Evolutionary conservation across 2,113 vertebrate genomes (phyloP), one percentile per base, ranked within the genome.

Genomic region (Ciconia boyciana): DNA sequence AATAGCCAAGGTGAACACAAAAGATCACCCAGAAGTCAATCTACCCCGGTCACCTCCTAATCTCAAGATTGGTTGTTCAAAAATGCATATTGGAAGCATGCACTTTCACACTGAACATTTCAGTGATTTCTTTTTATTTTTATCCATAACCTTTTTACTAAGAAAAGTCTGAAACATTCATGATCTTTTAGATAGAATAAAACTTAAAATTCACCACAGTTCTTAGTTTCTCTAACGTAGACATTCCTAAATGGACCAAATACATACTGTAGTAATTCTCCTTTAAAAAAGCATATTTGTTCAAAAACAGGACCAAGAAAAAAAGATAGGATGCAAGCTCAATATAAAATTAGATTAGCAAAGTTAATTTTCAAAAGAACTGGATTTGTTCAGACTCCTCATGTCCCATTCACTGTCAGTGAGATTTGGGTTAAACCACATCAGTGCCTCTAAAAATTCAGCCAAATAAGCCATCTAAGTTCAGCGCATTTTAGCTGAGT

Each of bases 61-160:
- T 9, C 21, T 48, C 60, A 20, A 32, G 34, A 39, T 0, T 6
- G 21, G 10, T 13, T 31, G 41, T 22, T 39, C 39, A 34, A 18
- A 57, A 44, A 15, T 1, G 2, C 13, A 7, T 9, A 28, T 1
- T 9, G 6, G 58, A 60, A 88, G 13, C 9, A 16, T 1, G 7
- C 4, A 11, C 24, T 62, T 85, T 55, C 36, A 77, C 8, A 4
- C 0, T 16, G 39, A 54, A 26, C 25, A 24, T 22, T 65, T 41
- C 18, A 4, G 31, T 43, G 54, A 29, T 9, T 29, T 18, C 9
- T 54, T 46, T 62, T 52, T 8, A 3, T 25, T 60, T 52, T 36
- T 51, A 75, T 64, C 65, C 28, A 11, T 34, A 69, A 68, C 7
- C 9, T 62, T 62, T 58, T 34, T 9, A 48, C 62, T 16, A 11